Base-by-base conservation (phyloP, 2,888 invertebrate genomes). In the Nowickia ferox region DNA sequence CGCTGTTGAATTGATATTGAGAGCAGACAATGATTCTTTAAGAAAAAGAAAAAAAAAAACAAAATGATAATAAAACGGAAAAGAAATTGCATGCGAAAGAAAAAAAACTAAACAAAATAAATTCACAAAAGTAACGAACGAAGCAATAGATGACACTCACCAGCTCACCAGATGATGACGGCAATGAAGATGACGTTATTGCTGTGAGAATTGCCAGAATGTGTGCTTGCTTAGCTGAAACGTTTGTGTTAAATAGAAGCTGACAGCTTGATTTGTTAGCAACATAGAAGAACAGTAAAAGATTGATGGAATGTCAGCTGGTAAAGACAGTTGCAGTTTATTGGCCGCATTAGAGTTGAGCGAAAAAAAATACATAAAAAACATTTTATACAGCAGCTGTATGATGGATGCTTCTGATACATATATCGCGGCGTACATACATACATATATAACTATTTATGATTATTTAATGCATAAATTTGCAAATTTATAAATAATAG, bases 211-310 rank as follows among this genome's bases (percentile, higher is more conserved):
- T 22, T 51, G 68, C 30, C 51, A 53, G 51, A 61, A 59, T 61
- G 66, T 81, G 75, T 76, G 51, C 83, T 77, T 75, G 78, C 66
- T 86, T 57, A 63, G 42, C 53, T 71, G 71, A 83, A 76, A 83
- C 71, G 71, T 79, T 83, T 86, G 83, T 83, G 75, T 83, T 83
- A 79, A 86, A 86, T 86, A 86, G 75, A 86, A 83, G 85, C 71
- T 86, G 85, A 86, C 85, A 86, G 83, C 85, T 83, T 86, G 86
- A 86, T 86, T 86, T 86, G 86, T 86, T 83, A 76, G 79, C 71
- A 86, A 79, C 83, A 79, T 76, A 83, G 71, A 83, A 79, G 75
- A 86, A 76, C 71, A 63, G 79, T 79, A 79, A 79, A 83, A 86
- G 86, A 86, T 86, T 86, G 86, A 86, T 86, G 61, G 86, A 83